These are phyloP conservation scores for Vanessa cardui DNA, from an alignment of 2,888 invertebrate genomes.

Conservation along the genomic window DNA sequence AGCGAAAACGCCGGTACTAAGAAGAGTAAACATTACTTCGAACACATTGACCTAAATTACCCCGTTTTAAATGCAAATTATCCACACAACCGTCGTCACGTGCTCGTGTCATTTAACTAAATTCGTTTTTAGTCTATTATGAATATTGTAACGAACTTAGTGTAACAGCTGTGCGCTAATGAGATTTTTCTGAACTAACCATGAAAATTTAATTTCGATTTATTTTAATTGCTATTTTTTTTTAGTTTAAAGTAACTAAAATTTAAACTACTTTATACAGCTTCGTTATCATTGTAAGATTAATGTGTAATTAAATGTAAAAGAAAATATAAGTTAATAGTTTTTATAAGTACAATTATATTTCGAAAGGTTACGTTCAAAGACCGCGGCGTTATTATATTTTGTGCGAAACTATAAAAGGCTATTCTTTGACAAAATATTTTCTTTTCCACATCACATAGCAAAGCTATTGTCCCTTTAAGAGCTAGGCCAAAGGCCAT, in stretches of 20 bases:
- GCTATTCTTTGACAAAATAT: slow-evolving; percentile 1
- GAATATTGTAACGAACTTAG: background rate
- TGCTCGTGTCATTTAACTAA: slow-evolving; percentile 1
- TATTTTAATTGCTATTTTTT: no score
- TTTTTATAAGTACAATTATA: no score
- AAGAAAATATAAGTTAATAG: no score
- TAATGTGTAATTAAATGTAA: no score
- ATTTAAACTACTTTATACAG: no score
- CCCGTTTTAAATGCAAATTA: slow-evolving; percentile 31
- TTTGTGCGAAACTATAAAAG: no score
- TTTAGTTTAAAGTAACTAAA: no score
- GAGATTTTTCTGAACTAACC: background rate
- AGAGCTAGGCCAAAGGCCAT: slow-evolving; percentile 10
- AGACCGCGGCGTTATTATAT: no score
- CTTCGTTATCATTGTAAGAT: no score
- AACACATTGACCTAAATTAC: slow-evolving; percentile 25
- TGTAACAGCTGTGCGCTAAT: background rate
- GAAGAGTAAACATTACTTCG: slow-evolving; percentile 19
- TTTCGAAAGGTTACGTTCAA: no score
- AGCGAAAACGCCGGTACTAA: slow-evolving; percentile 12
- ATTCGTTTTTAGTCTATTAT: background rate
- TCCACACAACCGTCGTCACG: slow-evolving; percentile 17
- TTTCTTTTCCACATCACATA: slow-evolving; percentile 10
- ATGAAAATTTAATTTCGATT: no score
- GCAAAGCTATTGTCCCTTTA: slow-evolving; percentile 10